Conservation (phyloP, 2,888 invertebrate genomes). For the Slavum lentiscoides region DNA sequence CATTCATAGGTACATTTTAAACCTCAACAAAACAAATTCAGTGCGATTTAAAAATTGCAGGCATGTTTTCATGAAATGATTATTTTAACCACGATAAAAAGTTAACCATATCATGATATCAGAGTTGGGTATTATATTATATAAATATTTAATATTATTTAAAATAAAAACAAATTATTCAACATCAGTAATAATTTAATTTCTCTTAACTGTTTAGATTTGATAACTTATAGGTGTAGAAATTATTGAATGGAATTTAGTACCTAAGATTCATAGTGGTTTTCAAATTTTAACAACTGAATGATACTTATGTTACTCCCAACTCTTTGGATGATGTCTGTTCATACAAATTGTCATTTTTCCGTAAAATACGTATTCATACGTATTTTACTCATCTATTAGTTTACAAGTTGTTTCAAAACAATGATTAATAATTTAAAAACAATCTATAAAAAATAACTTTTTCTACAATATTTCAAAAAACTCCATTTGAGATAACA, state of each 20-base stretch:
- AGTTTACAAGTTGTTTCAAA: conserved; percentile 24
- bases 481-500: conserved; percentile 28
- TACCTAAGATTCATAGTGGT: not conserved
- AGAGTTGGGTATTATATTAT: conserved; percentile 11
- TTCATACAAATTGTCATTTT: conserved; percentile 22
- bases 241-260: conserved; percentile 26
- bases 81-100: conserved; percentile 17
- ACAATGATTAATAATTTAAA: conserved; percentile 36
- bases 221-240: not conserved
- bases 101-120: not conserved
- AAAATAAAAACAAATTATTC: conserved; percentile 1
- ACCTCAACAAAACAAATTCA: conserved; percentile 40
- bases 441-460: conserved; percentile 42
- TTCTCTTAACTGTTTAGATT: not conserved
- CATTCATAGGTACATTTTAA: conserved; percentile 26
- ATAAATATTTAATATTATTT: not conserved
- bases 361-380: conserved; percentile 25
- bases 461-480: conserved; percentile 29
- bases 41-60: conserved; percentile 35
- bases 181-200: not conserved
- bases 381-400: conserved; percentile 28
- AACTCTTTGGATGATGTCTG: conserved; percentile 14
- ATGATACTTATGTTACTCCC: not conserved
- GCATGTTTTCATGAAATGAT: conserved; percentile 18
- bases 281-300: not conserved